phyloP scores from a whole-genome alignment of 2,888 invertebrate species.

The Macropis europaea region DNA sequence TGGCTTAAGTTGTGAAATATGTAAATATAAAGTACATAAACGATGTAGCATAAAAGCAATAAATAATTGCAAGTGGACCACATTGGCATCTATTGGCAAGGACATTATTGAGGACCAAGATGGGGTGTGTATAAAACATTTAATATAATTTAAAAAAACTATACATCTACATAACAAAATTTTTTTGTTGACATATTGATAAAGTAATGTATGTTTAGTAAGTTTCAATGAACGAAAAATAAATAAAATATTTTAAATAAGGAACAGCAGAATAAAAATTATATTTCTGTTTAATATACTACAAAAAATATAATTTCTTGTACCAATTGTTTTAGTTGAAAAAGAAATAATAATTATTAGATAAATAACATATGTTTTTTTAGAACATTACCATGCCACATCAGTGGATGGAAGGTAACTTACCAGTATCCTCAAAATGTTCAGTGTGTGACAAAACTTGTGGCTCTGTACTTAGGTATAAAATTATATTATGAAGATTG shows the following conservation, averaged over 20 bases:
- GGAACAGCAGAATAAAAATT: not conserved
- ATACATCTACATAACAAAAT: too few species aligned
- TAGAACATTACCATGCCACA: constrained; percentile 96
- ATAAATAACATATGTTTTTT: constrained; percentile 11
- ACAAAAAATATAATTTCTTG: not conserved
- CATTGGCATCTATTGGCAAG: constrained; percentile 95
- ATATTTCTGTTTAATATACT: not conserved
- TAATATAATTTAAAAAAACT: not conserved
- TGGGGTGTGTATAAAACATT: constrained; percentile 84
- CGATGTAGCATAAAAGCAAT: constrained; percentile 95
- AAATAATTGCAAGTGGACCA: constrained; percentile 99
- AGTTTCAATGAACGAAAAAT: too few species aligned
- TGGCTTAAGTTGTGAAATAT: constrained; percentile 97
- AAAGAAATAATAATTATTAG: constrained; percentile 2
- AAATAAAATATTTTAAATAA: not conserved
- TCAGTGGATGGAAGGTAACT: constrained; percentile 98
- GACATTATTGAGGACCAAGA: constrained; percentile 96
- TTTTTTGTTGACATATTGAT: too few species aligned
- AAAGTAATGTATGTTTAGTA: too few species aligned
- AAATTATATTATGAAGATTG: not conserved
- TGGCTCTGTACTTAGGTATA: constrained; percentile 94
- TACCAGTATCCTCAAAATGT: constrained; percentile 97
- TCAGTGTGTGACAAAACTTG: constrained; percentile 97
- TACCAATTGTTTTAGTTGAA: not conserved
- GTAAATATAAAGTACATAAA: constrained; percentile 98